Base-by-base conservation (phyloP, 2,113 vertebrate species). In the Indicator indicator region DNA sequence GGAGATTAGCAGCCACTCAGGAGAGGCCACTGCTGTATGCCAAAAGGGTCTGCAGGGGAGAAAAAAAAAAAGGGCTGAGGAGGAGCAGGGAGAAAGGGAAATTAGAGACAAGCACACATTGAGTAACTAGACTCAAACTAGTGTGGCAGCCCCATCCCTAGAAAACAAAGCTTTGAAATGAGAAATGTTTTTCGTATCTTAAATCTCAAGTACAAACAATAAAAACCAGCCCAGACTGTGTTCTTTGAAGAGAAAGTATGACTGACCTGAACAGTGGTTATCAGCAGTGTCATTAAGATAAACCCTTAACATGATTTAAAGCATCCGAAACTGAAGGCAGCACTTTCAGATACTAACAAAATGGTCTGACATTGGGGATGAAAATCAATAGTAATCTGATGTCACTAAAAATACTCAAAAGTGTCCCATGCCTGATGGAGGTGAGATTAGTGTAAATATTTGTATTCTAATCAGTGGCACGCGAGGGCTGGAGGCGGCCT, bases 301-400 rank as follows among this genome's bases (percentile, higher is more conserved):
- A 97, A 97, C 95, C 95, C 95, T 96, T 97, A 96, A 97, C 96
- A 97, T 97, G 97, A 97, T 97, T 97, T 97, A 97, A 97, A 97
- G 97, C 97, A 97, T 97, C 96, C 96, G 94, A 97, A 97, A 97
- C 95, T 93, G 94, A 97, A 97, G 96, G 97, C 97, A 97, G 96
- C 97, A 97, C 96, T 98, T 97, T 95, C 96, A 97, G 97, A 97
- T 97, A 96, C 97, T 97, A 97, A 97, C 97, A 97, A 96, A 97
- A 96, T 97, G 93, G 94, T 95, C 95, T 96, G 93, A 97, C 96
- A 97, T 97, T 96, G 96, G 96, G 97, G 94, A 94, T 96, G 92
- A 93, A 95, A 96, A 96, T 97, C 97, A 98, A 98, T 98, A 97
- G 97, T 97, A 97, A 98, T 98, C 98, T 97, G 98, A 93, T 95